Percentiles rank a stretch among this genome's conserved stretches.
These are phyloP conservation scores for Stratiolaelaps scimitus DNA, from an alignment of 1,140 invertebrate species.

Conservation along the genomic window DNA sequence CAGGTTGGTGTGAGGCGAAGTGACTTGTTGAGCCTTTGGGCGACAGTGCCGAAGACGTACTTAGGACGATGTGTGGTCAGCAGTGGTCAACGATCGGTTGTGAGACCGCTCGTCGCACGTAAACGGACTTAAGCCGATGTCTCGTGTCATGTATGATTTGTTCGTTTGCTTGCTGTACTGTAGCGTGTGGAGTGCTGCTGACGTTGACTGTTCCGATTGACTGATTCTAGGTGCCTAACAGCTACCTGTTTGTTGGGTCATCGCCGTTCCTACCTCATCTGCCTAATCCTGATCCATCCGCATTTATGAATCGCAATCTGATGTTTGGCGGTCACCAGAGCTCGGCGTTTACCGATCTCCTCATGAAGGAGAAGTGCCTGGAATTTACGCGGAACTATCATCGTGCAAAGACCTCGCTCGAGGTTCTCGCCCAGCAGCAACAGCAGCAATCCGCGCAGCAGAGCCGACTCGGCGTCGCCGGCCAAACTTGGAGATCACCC, in stretches of 20 bases:
- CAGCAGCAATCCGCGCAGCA: conserved; percentile 13
- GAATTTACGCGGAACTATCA: conserved; percentile 17
- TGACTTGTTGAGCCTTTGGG: too few relatives aligned
- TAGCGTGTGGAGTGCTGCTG: too few relatives aligned
- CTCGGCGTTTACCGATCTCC: conserved; percentile 23
- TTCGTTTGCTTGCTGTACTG: too few relatives aligned
- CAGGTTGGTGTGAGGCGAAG: neutral
- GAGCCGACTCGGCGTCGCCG: neutral
- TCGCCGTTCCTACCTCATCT: conserved; percentile 22
- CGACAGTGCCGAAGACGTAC: too few relatives aligned
- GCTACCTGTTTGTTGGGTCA: conserved; percentile 25
- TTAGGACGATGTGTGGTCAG: too few relatives aligned
- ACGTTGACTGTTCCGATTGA: too few relatives aligned
- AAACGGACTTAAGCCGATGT: too few relatives aligned
- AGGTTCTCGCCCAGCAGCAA: conserved; percentile 12
- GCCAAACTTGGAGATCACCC: conserved; percentile 21
- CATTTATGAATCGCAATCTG: conserved; percentile 24
- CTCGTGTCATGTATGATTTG: too few relatives aligned
- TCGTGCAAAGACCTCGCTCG: conserved; percentile 12
- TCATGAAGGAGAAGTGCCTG: conserved; percentile 23
- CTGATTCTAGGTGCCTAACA: conserved; percentile 5
- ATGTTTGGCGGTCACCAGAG: conserved; percentile 23
- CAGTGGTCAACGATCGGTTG: too few relatives aligned
- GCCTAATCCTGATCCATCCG: conserved; percentile 19
- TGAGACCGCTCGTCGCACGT: too few relatives aligned